Percentiles rank a stretch among this genome's conserved stretches.
phyloP scores from a whole-genome alignment of 2,113 vertebrate species.

The Dasyprocta punctata region DNA sequence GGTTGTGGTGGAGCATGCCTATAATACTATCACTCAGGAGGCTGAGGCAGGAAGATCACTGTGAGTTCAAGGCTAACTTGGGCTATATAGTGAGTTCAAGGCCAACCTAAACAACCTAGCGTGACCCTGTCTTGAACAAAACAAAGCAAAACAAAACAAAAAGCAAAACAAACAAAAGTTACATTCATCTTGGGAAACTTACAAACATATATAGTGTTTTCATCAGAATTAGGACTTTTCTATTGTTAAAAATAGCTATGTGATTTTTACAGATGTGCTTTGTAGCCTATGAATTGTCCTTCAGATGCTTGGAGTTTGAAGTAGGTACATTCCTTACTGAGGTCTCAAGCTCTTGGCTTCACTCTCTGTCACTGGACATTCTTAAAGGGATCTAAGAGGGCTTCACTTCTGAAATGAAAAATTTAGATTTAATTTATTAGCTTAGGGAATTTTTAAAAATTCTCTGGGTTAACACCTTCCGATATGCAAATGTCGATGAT shows the following conservation, averaged over 20 bases:
- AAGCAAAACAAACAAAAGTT: background rate
- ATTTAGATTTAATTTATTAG: background rate
- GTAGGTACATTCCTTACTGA: background rate
- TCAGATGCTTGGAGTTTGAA: background rate
- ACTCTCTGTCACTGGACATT: background rate
- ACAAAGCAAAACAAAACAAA: background rate
- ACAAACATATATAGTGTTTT: background rate
- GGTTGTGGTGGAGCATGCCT: background rate
- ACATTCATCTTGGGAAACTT: background rate
- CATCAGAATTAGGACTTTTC: background rate
- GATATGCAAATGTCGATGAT: background rate
- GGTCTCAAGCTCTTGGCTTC: background rate
- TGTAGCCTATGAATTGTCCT: background rate
- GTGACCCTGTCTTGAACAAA: background rate
- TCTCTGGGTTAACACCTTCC: background rate
- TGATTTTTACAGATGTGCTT: background rate
- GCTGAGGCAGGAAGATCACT: background rate
- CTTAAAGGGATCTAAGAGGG: conserved; percentile 20
- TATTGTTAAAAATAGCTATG: background rate
- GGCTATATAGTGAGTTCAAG: background rate
- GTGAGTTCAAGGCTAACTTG: background rate
- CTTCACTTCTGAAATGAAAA: background rate
- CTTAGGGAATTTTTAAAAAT: background rate
- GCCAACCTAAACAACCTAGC: background rate
- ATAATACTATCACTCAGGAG: background rate